Evolutionary conservation across 1,140 invertebrate genomes (phyloP).

Genomic region (Drosophila takahashii): DNA sequence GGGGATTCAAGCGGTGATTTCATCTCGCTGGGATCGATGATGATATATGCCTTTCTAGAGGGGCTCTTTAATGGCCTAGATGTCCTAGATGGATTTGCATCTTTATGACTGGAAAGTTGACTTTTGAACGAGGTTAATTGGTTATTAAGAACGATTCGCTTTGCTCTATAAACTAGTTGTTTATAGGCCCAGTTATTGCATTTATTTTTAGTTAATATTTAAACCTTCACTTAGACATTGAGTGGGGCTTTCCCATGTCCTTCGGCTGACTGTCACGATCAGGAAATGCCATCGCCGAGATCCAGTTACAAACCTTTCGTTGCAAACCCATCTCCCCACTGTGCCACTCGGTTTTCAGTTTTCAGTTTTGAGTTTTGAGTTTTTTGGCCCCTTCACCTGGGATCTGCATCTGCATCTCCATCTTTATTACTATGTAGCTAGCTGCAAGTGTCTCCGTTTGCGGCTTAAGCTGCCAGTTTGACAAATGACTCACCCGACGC

Average conservation of each 20-base stretch:
- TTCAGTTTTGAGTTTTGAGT: too few species aligned
- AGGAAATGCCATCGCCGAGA: constrained; percentile 31
- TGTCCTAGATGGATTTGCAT: constrained; percentile 24
- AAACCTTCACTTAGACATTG: neutral
- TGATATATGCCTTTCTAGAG: neutral
- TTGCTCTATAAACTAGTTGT: constrained; percentile 5
- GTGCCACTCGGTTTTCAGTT: constrained; percentile 10
- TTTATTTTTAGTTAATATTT: neutral
- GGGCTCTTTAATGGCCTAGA: constrained; percentile 12
- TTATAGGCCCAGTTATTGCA: neutral
- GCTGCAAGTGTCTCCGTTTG: constrained; percentile 35
- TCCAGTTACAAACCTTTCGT: constrained; percentile 11
- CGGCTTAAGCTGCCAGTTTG: constrained; percentile 33
- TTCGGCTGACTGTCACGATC: constrained; percentile 13
- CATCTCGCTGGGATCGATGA: neutral
- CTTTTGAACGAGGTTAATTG: neutral
- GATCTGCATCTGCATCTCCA: constrained; percentile 1
- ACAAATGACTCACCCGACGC: constrained; percentile 56
- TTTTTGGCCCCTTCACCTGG: constrained; percentile 34
- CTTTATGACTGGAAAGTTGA: constrained; percentile 30
- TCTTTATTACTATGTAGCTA: constrained; percentile 3
- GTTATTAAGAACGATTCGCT: neutral
- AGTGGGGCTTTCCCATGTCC: constrained; percentile 15
- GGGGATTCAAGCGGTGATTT: constrained; percentile 21
- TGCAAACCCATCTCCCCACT: constrained; percentile 26